Base-by-base conservation (phyloP, 2,888 invertebrate genomes). In the Chrysodeixis includens region DNA sequence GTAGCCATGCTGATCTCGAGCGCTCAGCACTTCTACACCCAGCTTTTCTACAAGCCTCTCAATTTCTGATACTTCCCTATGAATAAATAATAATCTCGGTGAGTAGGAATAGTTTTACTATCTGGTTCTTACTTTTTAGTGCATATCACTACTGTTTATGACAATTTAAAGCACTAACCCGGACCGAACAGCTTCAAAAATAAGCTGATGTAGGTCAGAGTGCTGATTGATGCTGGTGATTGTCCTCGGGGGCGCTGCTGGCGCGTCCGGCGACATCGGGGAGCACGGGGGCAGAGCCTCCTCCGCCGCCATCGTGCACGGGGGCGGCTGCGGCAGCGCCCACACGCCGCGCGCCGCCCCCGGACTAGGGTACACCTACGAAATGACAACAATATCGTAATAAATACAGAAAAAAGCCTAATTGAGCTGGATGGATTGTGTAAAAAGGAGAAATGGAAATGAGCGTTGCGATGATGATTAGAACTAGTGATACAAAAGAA, bases 271-370 rank as follows among this genome's bases (percentile, higher is more conserved):
- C 0, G 94, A 94, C 79, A 94, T 86, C 3, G 94, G 94, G 14
- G 93, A 94, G 83, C 93, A 94, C 12, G 93, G 93, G 0, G 94
- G 93, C 70, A 94, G 86, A 9, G 93, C 84, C 81, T 96, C 97
- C 78, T 97, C 97, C 4, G 97, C 97, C 68, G 97, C 97, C 97
- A 97, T 97, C 84, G 97, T 96, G 94, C 97, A 97, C 78, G 97
- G 97, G 90, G 97, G 97, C 94, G 97, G 97, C 95, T 96, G 96
- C 95, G 97, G 97, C 96, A 97, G 95, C 92, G 97, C 97, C 98
- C 98, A 98, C 90, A 98, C 98, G 93, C 97, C 98, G 91, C 97
- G 97, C 94, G 98, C 98, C 93, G 97, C 97, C 96, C 98, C 98
- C 95, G 98, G 98, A 93, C 97, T 97, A 75, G 98, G 97, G 91